Percentiles rank a stretch among this genome's conserved stretches.
Evolutionary conservation across 2,888 invertebrate species (phyloP).

Genomic region (Pomacea canaliculata): DNA sequence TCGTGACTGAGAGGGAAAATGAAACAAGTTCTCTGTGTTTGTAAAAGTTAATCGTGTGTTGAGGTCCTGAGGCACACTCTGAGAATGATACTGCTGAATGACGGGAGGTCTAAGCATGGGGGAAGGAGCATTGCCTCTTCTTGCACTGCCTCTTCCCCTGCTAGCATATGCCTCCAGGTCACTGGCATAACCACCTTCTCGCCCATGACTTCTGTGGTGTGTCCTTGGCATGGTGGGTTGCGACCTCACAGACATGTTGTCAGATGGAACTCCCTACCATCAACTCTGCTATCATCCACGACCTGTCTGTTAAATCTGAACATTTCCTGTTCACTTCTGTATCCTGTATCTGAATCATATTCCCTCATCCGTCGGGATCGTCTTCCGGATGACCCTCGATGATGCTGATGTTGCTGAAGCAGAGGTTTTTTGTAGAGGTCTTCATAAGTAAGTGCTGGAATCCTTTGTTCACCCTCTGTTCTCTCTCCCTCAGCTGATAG

Average conservation of each 20-base stretch:
- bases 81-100: conserved; percentile 6
- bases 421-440: conserved; percentile 32
- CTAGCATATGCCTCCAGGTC: conserved; percentile 59
- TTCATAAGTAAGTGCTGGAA: conserved; percentile 14
- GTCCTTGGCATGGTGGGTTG: conserved; percentile 29
- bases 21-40: not conserved
- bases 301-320: conserved; percentile 37
- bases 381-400: conserved; percentile 7
- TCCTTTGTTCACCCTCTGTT: not conserved
- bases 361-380: conserved; percentile 49
- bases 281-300: conserved; percentile 13
- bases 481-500: not conserved
- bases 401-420: conserved; percentile 22
- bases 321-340: conserved; percentile 60
- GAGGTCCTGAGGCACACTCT: conserved; percentile 27
- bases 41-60: conserved; percentile 13
- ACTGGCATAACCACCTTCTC: conserved; percentile 61
- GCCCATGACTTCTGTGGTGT: conserved; percentile 15
- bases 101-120: conserved; percentile 8
- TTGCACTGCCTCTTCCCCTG: conserved; percentile 31
- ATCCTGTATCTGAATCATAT: conserved; percentile 67
- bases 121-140: conserved; percentile 19
- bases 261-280: conserved; percentile 21
- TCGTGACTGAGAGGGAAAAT: conserved; percentile 18
- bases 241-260: conserved; percentile 28